Conservation (phyloP, 1,140 invertebrate genomes). For the Chelonus insularis region DNA sequence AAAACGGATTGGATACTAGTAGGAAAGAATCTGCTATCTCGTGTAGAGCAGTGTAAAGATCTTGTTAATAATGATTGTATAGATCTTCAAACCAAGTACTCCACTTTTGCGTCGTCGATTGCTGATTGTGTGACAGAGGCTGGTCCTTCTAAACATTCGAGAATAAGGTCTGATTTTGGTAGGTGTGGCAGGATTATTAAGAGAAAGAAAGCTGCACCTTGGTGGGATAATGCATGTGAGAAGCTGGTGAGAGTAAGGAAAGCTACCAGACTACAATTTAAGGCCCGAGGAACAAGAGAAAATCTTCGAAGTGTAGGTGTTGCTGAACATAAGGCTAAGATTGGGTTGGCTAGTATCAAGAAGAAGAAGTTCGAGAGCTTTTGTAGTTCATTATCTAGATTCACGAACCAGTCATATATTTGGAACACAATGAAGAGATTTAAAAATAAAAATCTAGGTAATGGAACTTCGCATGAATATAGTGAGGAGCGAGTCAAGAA, state of each 20-base stretch:
- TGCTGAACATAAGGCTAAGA: neutral
- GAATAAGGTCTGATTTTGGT: neutral
- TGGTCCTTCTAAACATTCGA: neutral
- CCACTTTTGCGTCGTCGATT: neutral
- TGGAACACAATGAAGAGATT: slow-evolving; percentile 19
- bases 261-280: neutral
- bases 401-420: neutral
- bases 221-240: neutral
- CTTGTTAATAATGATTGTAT: neutral
- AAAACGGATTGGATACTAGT: neutral
- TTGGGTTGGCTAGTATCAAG: neutral
- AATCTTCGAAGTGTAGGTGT: neutral
- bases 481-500: neutral
- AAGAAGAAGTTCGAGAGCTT: slow-evolving; percentile 23
- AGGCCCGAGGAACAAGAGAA: too few species aligned
- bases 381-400: neutral
- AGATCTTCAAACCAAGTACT: neutral
- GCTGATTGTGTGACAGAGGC: neutral
- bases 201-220: neutral
- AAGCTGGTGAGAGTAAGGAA: neutral
- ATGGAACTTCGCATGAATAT: neutral
- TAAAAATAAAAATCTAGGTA: neutral
- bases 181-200: neutral
- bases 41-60: neutral
- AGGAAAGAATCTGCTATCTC: neutral